Conservation (phyloP, 2,113 vertebrate species). For the Eulemur macaco region DNA sequence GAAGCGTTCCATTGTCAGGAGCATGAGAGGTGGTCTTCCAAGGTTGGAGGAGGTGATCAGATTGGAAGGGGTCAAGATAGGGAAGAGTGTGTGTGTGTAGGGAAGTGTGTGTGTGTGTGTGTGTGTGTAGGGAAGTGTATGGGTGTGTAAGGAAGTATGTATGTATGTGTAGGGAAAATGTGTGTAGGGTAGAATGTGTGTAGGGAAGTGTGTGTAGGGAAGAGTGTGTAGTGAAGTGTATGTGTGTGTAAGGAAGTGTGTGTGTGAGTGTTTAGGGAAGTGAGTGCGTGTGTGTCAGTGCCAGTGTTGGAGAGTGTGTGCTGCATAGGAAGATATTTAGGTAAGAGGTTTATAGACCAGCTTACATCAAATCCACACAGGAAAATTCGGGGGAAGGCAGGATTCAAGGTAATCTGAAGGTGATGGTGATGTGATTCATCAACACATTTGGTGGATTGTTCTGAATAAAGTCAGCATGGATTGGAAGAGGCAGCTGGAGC, state of each 20-base stretch:
- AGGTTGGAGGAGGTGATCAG: background rate
- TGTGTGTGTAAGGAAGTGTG: background rate
- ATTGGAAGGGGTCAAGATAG: background rate
- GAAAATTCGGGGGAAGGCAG: background rate
- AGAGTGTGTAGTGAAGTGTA: no score
- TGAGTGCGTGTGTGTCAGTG: background rate
- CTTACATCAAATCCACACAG: background rate
- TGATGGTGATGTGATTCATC: background rate
- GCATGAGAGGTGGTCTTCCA: background rate
- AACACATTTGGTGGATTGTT: background rate
- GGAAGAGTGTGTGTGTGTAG: background rate
- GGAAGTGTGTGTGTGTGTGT: no score
- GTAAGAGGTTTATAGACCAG: background rate
- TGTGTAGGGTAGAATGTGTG: background rate
- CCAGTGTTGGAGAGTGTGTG: no score
- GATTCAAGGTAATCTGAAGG: background rate
- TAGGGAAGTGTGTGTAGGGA: background rate
- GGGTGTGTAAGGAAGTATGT: background rate
- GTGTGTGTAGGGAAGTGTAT: background rate
- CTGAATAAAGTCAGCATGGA: background rate
- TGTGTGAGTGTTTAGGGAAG: background rate
- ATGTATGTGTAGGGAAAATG: no score
- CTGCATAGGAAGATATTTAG: background rate
- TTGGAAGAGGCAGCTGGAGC: background rate
- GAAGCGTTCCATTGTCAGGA: background rate